phyloP scores from a whole-genome alignment of 2,888 invertebrate genomes.

The Sericinus montela region DNA sequence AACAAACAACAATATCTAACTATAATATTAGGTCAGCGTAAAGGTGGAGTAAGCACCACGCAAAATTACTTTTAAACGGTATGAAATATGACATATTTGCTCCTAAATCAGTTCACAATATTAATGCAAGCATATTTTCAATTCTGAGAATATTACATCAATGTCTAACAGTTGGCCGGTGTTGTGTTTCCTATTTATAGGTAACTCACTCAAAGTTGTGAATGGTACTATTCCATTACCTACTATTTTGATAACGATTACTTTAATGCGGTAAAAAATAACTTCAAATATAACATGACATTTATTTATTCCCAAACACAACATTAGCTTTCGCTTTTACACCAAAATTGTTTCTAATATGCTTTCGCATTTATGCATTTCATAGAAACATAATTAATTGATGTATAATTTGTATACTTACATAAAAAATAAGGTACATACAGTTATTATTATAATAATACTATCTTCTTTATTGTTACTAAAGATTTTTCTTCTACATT shows the following conservation, averaged over 20 bases:
- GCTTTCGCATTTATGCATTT: no score
- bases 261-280: no score
- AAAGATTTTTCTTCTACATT: no score
- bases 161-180: conserved; percentile 49
- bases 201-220: conserved; percentile 28
- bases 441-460: no score
- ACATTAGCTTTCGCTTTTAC: no score
- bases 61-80: conserved; percentile 11
- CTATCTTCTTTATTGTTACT: no score
- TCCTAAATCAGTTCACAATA: conserved; percentile 37
- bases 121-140: conserved; percentile 50
- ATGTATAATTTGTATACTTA: no score
- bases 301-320: no score
- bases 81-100: conserved; percentile 25
- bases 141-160: conserved; percentile 61
- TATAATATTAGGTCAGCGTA: not conserved
- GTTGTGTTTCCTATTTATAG: conserved; percentile 55
- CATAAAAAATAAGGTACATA: no score
- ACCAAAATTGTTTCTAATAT: no score
- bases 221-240: conserved; percentile 19
- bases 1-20: not conserved
- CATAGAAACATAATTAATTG: no score
- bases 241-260: conserved; percentile 2
- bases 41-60: conserved; percentile 5
- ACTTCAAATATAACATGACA: no score